phyloP scores from a whole-genome alignment of 2,888 invertebrate genomes.

The Perdita meconis region DNA sequence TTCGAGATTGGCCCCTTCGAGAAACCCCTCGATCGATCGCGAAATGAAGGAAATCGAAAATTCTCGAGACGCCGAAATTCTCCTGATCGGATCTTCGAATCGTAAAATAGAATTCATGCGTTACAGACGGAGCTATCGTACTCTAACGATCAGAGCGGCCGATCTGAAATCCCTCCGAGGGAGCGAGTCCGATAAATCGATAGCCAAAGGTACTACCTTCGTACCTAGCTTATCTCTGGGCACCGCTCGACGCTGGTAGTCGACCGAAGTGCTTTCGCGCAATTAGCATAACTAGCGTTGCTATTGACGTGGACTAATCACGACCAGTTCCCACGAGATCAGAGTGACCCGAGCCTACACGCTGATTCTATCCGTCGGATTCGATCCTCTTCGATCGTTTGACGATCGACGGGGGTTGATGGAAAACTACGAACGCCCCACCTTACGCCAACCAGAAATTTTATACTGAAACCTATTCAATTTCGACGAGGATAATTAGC shows the following conservation, averaged over 20 bases:
- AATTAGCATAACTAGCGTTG: constrained; percentile 81
- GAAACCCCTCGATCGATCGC: too few species aligned
- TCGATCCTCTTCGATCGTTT: constrained; percentile 53
- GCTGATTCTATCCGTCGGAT: constrained; percentile 46
- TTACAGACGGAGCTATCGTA: constrained; percentile 23
- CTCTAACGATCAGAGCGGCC: constrained; percentile 31
- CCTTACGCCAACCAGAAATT: constrained; percentile 32
- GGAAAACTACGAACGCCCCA: constrained; percentile 56
- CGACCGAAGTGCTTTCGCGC: constrained; percentile 78
- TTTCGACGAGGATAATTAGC: too few species aligned
- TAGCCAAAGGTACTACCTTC: constrained; percentile 59
- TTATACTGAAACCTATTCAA: background rate
- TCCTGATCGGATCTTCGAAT: too few species aligned
- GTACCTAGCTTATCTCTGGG: constrained; percentile 64
- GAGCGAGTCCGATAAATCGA: constrained; percentile 61
- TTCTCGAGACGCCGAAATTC: too few species aligned
- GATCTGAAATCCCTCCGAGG: constrained; percentile 49
- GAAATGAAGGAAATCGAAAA: background rate
- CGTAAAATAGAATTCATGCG: constrained; percentile 23
- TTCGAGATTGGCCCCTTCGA: too few species aligned
- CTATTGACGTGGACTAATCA: constrained; percentile 81
- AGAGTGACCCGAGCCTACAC: constrained; percentile 65
- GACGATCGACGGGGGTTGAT: constrained; percentile 66
- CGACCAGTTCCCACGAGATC: constrained; percentile 81
- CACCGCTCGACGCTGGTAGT: constrained; percentile 65